Percentiles rank a stretch among this genome's conserved stretches.
Evolutionary conservation across 1,140 invertebrate genomes (phyloP).

Genomic region (Lordiphosa mommai): DNA sequence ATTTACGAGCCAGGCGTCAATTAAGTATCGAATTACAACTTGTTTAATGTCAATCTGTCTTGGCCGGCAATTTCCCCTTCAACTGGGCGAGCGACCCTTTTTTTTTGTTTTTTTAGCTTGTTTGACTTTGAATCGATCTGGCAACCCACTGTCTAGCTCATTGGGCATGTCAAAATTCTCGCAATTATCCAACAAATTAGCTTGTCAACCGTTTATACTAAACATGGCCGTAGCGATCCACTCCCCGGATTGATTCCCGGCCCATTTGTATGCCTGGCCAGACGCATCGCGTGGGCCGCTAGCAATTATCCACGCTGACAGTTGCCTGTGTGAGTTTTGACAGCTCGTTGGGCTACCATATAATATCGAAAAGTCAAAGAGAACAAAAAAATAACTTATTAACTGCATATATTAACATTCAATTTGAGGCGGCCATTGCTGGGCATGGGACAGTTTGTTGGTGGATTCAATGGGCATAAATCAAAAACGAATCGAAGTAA

Average conservation of each 20-base stretch:
- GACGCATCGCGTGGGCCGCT: constrained; percentile 64
- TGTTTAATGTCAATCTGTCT: constrained; percentile 79
- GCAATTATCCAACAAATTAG: constrained; percentile 67
- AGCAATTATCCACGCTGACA: constrained; percentile 68
- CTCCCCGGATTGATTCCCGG: constrained; percentile 15
- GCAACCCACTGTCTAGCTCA: constrained; percentile 16
- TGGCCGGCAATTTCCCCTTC: constrained; percentile 35
- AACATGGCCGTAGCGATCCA: constrained; percentile 52
- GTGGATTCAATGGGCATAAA: constrained; percentile 68
- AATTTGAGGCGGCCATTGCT: constrained; percentile 71
- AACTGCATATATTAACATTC: constrained; percentile 79
- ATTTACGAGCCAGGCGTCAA: constrained; percentile 79
- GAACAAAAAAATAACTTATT: constrained; percentile 61
- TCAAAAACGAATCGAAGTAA: constrained; percentile 66
- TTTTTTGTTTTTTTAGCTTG: too few species aligned
- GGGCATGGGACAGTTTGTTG: constrained; percentile 51
- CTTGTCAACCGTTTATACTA: constrained; percentile 52
- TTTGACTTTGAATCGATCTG: constrained; percentile 45
- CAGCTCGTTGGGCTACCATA: constrained; percentile 77
- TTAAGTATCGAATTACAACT: constrained; percentile 80
- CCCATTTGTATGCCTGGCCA: constrained; percentile 75
- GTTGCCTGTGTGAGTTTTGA: constrained; percentile 74
- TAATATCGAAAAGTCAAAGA: constrained; percentile 48
- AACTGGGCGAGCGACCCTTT: constrained; percentile 2
- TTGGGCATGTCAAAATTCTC: constrained; percentile 56